Conservation (phyloP, 2,888 invertebrate genomes). For the Autographa pulchrina region DNA sequence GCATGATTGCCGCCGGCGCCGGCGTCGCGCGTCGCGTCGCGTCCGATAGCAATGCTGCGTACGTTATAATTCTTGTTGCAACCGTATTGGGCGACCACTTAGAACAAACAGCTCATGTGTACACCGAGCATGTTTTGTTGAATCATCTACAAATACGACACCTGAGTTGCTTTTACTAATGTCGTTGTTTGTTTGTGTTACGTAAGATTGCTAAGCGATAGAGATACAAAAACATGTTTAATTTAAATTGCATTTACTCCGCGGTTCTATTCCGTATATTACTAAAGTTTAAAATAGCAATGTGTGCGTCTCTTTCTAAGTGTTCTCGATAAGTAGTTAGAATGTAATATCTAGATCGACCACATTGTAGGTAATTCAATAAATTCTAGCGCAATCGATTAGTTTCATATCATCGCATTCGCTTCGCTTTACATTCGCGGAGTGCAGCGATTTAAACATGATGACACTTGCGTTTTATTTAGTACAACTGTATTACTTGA, state of each 20-base stretch:
- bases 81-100: constrained; percentile 56
- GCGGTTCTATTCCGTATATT: too few relatives aligned
- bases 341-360: background rate
- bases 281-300: background rate
- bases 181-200: constrained; percentile 32
- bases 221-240: background rate
- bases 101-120: constrained; percentile 58
- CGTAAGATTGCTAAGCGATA: constrained; percentile 33
- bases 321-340: background rate
- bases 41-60: constrained; percentile 53
- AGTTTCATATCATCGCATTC: constrained; percentile 7
- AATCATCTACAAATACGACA: constrained; percentile 60
- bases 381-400: background rate
- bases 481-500: constrained; percentile 34
- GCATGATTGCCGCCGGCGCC: constrained; percentile 54
- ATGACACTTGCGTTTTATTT: constrained; percentile 36
- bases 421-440: constrained; percentile 24
- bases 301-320: too few relatives aligned
- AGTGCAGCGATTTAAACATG: constrained; percentile 18
- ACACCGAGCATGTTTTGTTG: constrained; percentile 56
- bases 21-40: constrained; percentile 54
- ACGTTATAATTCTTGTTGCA: constrained; percentile 57
- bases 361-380: background rate
- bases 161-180: constrained; percentile 16
- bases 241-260: background rate